Evolutionary conservation across 2,113 vertebrate species (phyloP), one percentile per base, ranked within the genome.

Genomic region (Pterocles orientalis): DNA sequence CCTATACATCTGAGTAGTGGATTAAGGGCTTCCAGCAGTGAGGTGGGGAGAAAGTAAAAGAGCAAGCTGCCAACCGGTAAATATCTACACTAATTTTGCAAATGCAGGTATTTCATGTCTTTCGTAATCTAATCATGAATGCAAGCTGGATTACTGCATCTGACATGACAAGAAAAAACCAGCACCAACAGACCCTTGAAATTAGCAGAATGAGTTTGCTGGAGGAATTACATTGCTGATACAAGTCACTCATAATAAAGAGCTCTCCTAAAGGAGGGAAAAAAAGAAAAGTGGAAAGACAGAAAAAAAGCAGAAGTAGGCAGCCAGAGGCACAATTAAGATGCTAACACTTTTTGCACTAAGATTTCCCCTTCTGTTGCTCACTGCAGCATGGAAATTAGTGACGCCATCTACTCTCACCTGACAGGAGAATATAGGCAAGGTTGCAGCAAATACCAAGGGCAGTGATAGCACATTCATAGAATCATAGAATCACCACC

Each of bases 61-160:
- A 96, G 90, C 71, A 75, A 96, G 56, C 84, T 97, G 95, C 93
- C 96, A 96, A 94, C 75, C 90, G 91, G 94, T 97, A 96, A 97
- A 95, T 91, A 96, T 88, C 86, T 94, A 92, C 79, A 62, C 84
- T 95, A 88, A 97, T 97, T 97, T 96, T 96, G 88, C 90, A 96
- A 92, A 97, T 95, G 94, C 94, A 94, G 84, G 94, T 97, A 96
- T 96, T 96, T 97, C 75, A 88, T 86, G 93, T 96, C 93, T 92
- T 92, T 95, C 71, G 65, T 97, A 97, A 96, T 92, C 94, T 96
- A 95, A 97, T 97, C 14, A 6, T 94, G 88, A 96, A 97, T 94
- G 91, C 92, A 95, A 96, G 95, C 92, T 79, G 81, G 88, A 97
- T 97, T 96, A 92, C 93, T 78, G 83, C 78, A 86, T 89, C 88